Base-by-base conservation (phyloP, 2,113 vertebrate species). In the Ranitomeya variabilis region DNA sequence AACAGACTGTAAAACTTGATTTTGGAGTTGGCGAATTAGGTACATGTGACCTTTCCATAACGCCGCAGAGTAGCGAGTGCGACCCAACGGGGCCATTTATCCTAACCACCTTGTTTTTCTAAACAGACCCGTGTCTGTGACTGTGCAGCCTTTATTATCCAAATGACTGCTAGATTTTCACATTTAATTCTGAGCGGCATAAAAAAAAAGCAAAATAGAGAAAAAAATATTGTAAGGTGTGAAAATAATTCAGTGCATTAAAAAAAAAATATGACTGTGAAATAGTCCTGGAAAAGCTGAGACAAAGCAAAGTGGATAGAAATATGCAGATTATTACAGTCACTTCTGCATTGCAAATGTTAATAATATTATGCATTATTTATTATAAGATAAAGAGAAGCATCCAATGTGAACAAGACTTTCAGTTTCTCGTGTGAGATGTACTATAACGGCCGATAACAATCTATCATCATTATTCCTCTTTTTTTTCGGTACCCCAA, bases 31-130 rank as follows among this genome's bases (percentile, higher is more conserved):
- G 81, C 55, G 73, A 66, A 78, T 89, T 84, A 84, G 87, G 73
- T 78, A 79, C 87, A 84, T 78, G 66, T 89, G 87, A 89, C 87
- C 87, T 89, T 89, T 89, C 26, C 52, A 79, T 78, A 89, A 84
- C 21, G 54, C 59, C 19, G 54, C 64, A 6, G 66, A 87, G 51
- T 11, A 59, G 86, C 51, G 21, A 54, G 80, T 66, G 78, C 19
- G 26, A 74, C 80, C 67, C 80, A 88, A 16, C 21, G 55, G 52
- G 52, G 45, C 87, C n/a, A 60, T 87, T 82, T 83, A 71, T 89
- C 54, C 79, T 45, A 74, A 74, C 82, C 23, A 74, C 81, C 83
- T 73, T 73, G 59, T 37, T 57, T 26, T 83, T 45, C n/a, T 37
- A 66, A 57, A 79, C 31, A 51, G 69, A 19, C 3, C 8, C 51